Base-by-base conservation (phyloP, 2,888 invertebrate genomes). In the Dryomyza anilis region DNA sequence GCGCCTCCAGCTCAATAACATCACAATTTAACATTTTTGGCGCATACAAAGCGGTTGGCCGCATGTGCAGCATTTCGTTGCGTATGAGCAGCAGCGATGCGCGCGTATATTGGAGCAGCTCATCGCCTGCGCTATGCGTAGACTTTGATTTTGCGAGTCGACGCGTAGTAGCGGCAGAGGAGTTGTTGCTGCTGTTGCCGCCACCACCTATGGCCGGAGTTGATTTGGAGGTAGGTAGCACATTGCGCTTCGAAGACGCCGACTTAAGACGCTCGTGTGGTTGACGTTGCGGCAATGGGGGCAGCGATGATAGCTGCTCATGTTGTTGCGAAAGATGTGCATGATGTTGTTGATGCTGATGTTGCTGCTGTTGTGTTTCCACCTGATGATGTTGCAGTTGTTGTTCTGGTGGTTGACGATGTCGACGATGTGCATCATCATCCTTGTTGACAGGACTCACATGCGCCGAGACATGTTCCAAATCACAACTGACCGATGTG, bases 21-120 rank as follows among this genome's bases (percentile, higher is more conserved):
- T 78, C 76, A 36, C 79, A 79, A 56, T 77, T 77, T 7, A 79
- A 75, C 50, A 79, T 78, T 43, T 73, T 76, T 2, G 76, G 76
- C 66, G 71, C 72, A 19, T 63, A 69, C 12, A 36, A 73, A 71
- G 3, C 3, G n/a, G 12, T 33, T 12, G 7, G 7, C 33, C 50
- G 25, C 14, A 66, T 66, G 19, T 27, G 7, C n/a, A n/a, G 39
- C 39, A 30, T 29, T 14, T 73, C 72, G 52, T 75, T 74, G 23
- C 80, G 80, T 66, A 81, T 81, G 2, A 72, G 72, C 5, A 76
- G 23, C 25, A 81, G 67, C 64, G 73, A 70, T 1, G 74, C 65
- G 4, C 79, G 76, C 1, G 77, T 69, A 66, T 81, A 81, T n/a
- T 70, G 68, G 30, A 69, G 59, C 8, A 66, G 16, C 12, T 70